phyloP scores from a whole-genome alignment of 2,797 vertebrate species.

The Notoglanidium macrostoma region DNA sequence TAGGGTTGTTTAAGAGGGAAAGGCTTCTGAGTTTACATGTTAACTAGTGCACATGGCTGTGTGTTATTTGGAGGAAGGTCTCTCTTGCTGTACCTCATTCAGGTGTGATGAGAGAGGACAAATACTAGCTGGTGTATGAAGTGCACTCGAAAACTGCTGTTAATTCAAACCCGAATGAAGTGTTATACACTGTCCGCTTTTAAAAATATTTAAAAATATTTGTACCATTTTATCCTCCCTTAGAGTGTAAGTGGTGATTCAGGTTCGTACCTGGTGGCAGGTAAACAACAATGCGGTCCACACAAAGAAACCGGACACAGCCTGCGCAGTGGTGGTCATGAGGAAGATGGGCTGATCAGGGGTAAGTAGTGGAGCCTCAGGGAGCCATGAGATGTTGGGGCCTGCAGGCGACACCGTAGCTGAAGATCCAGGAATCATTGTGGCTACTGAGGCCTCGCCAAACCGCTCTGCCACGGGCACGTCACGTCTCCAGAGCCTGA shows the following conservation, averaged over 20 bases:
- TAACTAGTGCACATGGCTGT: neutral
- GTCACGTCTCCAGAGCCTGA: constrained; percentile 63
- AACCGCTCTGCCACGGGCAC: constrained; percentile 73
- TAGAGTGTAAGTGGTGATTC: neutral
- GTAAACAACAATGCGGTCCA: constrained; percentile 96
- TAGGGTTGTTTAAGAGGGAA: neutral
- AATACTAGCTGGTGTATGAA: neutral
- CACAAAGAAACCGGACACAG: constrained; percentile 94
- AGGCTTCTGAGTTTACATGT: neutral
- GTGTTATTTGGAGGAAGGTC: neutral
- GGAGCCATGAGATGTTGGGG: constrained; percentile 84
- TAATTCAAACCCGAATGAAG: neutral
- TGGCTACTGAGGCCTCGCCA: constrained; percentile 67
- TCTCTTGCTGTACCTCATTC: neutral
- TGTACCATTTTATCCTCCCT: neutral
- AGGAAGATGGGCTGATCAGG: constrained; percentile 89
- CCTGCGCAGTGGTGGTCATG: constrained; percentile 90
- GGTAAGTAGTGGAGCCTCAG: constrained; percentile 80
- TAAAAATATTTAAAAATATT: neutral
- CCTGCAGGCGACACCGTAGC: constrained; percentile 70
- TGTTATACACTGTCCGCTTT: neutral
- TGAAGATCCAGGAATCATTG: constrained; percentile 70
- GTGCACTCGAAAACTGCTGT: neutral
- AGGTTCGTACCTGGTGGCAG: constrained; percentile 90
- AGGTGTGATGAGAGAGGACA: neutral